Evolutionary conservation across 64 coral and sea anemone species (phyloP).

Genomic region (Stylophora pistillata): DNA sequence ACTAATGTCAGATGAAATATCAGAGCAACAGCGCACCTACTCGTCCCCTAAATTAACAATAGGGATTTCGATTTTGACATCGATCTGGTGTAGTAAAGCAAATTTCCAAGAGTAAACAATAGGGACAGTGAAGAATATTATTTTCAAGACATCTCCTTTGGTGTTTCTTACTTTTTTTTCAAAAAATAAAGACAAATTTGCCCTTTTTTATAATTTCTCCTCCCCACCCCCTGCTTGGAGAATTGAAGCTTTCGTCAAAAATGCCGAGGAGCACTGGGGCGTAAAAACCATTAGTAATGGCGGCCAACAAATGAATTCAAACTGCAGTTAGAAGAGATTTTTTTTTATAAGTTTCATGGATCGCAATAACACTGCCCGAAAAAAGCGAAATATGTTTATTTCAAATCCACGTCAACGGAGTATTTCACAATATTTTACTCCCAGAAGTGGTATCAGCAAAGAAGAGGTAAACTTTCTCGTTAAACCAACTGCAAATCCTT

Average conservation of each 20-base stretch:
- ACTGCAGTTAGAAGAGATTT: not conserved
- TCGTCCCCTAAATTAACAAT: no score
- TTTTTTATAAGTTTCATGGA: not conserved
- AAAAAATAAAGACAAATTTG: no score
- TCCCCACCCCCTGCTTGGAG: not conserved
- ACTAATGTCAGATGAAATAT: not conserved
- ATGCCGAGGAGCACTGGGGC: not conserved
- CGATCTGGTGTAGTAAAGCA: no score
- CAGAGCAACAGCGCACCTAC: no score
- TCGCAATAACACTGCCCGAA: not conserved
- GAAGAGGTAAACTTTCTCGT: conserved; percentile 51
- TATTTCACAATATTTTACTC: conserved; percentile 47
- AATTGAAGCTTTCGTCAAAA: not conserved
- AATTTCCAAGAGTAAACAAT: not conserved
- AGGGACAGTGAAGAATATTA: no score
- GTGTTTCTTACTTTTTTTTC: no score
- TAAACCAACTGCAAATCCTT: not conserved
- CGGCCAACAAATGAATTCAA: not conserved
- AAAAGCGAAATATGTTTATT: conserved; percentile 3
- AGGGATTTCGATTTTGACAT: no score
- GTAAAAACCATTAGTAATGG: not conserved
- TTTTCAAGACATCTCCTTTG: no score
- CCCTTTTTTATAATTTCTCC: not conserved
- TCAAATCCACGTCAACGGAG: conserved; percentile 2
- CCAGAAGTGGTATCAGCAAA: conserved; percentile 53